Percentiles rank a stretch among this genome's conserved stretches.
Conservation (phyloP, 1,140 invertebrate species). For the Dufourea novaeangliae region DNA sequence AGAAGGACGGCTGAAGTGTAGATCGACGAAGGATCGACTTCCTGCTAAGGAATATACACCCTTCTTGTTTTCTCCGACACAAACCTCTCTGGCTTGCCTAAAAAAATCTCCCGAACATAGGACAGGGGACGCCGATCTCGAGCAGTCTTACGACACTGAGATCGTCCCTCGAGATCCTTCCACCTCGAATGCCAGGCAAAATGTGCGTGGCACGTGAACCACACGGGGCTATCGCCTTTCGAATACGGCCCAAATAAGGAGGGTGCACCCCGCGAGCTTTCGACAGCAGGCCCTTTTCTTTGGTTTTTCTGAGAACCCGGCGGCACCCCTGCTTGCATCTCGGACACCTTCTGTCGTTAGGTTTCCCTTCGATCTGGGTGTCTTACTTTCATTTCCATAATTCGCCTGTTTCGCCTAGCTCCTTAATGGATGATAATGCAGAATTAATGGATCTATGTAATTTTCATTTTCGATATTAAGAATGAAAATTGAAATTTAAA, state of each 20-base stretch:
- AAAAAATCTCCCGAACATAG: conserved; percentile 11
- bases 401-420: not conserved
- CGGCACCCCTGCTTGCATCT: not conserved
- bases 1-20: conserved; percentile 12
- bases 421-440: too few relatives aligned
- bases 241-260: not conserved
- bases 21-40: conserved; percentile 54
- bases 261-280: not conserved
- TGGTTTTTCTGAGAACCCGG: conserved; percentile 22
- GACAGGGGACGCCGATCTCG: conserved; percentile 14
- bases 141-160: conserved; percentile 37
- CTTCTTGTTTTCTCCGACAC: conserved; percentile 34
- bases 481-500: too few relatives aligned
- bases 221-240: conserved; percentile 48
- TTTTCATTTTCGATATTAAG: too few relatives aligned
- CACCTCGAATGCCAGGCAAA: conserved; percentile 34
- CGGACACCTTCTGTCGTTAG: conserved; percentile 21
- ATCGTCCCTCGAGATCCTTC: conserved; percentile 43
- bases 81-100: not conserved
- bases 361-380: not conserved
- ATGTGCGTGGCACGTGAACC: conserved; percentile 59
- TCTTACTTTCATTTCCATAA: not conserved
- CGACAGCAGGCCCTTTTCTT: conserved; percentile 21
- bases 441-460: too few relatives aligned
- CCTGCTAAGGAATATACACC: conserved; percentile 32